Conservation (phyloP, 35 echinoderm and acorn worm species). For the Apostichopus californicus region DNA sequence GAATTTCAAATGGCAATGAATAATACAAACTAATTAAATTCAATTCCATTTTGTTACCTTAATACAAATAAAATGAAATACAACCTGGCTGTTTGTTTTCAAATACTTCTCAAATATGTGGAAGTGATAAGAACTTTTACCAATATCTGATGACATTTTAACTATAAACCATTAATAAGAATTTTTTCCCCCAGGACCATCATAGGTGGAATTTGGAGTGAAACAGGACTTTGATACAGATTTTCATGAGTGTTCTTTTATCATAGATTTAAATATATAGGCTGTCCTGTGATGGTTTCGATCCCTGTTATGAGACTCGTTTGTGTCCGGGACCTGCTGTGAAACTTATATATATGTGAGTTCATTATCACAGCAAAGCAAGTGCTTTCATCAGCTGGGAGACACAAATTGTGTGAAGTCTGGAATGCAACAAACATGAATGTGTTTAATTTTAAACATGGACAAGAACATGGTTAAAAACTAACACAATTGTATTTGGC, state of each 20-base stretch:
- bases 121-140: no score
- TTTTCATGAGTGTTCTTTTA: neutral
- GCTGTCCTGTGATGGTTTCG: neutral
- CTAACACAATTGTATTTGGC: no score
- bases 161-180: no score
- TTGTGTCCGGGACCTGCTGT: conserved; percentile 23
- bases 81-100: no score
- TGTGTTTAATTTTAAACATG: neutral
- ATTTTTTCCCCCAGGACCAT: conserved; percentile 4
- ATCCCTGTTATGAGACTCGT: neutral
- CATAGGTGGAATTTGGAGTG: neutral
- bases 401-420: conserved; percentile 18
- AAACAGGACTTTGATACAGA: neutral
- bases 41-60: no score
- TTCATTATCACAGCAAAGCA: conserved; percentile 1
- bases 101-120: no score
- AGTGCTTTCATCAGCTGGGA: conserved; percentile 16
- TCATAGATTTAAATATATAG: neutral
- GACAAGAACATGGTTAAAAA: neutral
- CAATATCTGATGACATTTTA: no score
- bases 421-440: conserved; percentile 24
- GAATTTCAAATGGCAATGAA: neutral
- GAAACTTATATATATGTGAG: neutral
- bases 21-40: neutral
- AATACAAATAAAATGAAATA: no score